Conservation (phyloP, 2,113 vertebrate species). For the Corvus cornix region DNA sequence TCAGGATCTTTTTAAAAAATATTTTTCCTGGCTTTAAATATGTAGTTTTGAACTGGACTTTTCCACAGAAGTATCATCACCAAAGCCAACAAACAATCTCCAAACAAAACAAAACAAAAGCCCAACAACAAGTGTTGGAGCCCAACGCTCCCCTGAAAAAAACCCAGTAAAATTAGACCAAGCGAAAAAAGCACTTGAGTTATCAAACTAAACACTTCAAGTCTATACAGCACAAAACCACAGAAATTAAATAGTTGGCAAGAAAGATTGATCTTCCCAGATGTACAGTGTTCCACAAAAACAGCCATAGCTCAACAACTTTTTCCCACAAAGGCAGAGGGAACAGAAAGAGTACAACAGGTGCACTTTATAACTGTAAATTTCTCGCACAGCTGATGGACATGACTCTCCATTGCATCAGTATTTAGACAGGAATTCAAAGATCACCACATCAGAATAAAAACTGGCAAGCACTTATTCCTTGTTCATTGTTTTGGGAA, state of each 20-base stretch:
- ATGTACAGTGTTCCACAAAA: not conserved
- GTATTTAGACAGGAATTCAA: not conserved
- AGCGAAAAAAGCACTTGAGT: not conserved
- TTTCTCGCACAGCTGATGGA: not conserved
- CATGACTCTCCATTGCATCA: not conserved
- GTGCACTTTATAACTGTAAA: not conserved
- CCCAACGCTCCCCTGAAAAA: fast-evolving
- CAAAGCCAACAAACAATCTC: not conserved
- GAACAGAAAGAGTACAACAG: not conserved
- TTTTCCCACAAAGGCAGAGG: not conserved
- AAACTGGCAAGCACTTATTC: not conserved
- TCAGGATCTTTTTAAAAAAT: fast-evolving
- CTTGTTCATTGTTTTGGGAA: not conserved
- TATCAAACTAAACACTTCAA: not conserved
- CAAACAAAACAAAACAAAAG: not conserved
- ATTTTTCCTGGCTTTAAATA: not conserved
- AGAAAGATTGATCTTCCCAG: not conserved
- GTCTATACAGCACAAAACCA: not conserved
- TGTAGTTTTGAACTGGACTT: not conserved
- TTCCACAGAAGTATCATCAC: not conserved
- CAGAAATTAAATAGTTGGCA: not conserved
- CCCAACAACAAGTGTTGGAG: not conserved
- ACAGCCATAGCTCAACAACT: not conserved
- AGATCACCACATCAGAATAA: not conserved
- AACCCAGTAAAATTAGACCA: not conserved